Percentiles rank a stretch among this genome's conserved stretches.
Evolutionary conservation across 2,113 vertebrate genomes (phyloP).

Genomic region (Ptychochromis oligacanthus): DNA sequence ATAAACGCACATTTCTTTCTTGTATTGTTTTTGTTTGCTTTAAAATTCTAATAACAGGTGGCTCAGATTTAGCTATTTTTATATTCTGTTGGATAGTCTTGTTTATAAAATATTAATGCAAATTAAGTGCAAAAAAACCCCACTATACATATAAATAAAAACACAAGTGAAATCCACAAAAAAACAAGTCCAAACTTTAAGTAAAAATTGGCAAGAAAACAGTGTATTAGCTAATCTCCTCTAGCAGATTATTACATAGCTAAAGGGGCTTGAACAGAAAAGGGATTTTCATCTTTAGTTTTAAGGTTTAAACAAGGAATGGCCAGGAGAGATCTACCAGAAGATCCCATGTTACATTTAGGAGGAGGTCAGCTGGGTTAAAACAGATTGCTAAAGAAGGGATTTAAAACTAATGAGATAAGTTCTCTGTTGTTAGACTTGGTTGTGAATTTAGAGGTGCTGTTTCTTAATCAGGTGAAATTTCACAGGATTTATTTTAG

Average conservation of each 20-base stretch:
- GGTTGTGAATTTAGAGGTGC: not conserved
- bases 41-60: not conserved
- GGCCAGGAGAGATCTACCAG: not conserved
- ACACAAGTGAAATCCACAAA: not conserved
- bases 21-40: too few species aligned
- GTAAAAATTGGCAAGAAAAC: not conserved
- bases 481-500: not conserved
- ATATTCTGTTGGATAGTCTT: not conserved
- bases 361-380: not conserved
- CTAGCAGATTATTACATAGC: not conserved
- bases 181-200: not conserved
- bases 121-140: not conserved
- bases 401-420: not conserved
- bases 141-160: not conserved
- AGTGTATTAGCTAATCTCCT: not conserved
- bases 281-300: not conserved
- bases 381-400: not conserved
- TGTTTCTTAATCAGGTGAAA: not conserved
- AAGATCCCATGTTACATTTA: not conserved
- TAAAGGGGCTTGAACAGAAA: not conserved
- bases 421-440: too few species aligned
- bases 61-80: not conserved
- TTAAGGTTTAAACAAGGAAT: not conserved
- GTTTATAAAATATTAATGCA: not conserved
- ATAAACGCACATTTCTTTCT: too few species aligned